Conservation (phyloP, 2,113 vertebrate species). For the Corythornis cristatus region DNA sequence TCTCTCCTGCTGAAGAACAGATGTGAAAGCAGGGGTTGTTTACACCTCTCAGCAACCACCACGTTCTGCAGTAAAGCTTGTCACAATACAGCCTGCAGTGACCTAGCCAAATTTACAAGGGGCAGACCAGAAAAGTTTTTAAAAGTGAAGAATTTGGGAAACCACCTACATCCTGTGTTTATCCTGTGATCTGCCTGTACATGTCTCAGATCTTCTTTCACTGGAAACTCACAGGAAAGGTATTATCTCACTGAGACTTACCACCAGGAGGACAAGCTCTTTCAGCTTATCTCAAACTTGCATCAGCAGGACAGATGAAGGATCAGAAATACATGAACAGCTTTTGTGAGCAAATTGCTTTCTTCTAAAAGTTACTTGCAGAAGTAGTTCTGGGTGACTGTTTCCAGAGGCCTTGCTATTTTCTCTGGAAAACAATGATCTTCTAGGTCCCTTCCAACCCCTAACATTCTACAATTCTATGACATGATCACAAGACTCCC, state of each 20-base stretch:
- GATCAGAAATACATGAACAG: background rate
- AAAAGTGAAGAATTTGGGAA: background rate
- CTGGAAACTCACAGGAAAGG: background rate
- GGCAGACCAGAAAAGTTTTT: background rate
- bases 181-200: background rate
- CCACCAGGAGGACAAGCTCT: background rate
- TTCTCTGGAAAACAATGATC: background rate
- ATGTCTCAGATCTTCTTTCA: background rate
- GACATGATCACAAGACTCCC: background rate
- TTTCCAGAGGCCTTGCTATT: background rate
- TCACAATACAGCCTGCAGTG: background rate
- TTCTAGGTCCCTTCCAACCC: too few species aligned
- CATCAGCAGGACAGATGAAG: background rate
- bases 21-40: background rate
- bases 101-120: background rate
- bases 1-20: background rate
- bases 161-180: slow-evolving; percentile 10
- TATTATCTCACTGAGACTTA: background rate
- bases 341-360: background rate
- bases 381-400: background rate
- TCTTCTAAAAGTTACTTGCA: background rate
- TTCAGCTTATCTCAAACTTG: background rate
- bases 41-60: background rate
- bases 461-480: too few species aligned
- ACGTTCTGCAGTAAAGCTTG: background rate